Percentiles rank a stretch among this genome's conserved stretches.
These are phyloP conservation scores for Loripinus fragilis DNA, from an alignment of 2,888 invertebrate genomes.

Conservation along the genomic window DNA sequence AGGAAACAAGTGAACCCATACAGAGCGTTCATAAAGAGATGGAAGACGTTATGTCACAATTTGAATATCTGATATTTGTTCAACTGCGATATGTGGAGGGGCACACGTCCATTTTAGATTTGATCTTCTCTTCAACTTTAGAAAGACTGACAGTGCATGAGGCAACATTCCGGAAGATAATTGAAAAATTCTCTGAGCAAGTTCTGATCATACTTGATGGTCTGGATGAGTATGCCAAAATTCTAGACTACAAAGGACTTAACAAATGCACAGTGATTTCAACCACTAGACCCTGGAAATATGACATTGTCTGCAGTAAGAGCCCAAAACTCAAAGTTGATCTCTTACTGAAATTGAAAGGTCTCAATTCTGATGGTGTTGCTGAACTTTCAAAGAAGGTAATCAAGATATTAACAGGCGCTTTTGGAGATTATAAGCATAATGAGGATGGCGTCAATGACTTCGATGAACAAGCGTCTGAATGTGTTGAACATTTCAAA, in stretches of 20 bases:
- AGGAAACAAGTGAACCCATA: background rate
- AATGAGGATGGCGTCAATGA: background rate
- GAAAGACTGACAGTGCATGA: background rate
- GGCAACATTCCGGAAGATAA: background rate
- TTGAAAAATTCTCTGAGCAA: background rate
- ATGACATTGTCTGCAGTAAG: background rate
- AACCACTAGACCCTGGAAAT: slow-evolving; percentile 7
- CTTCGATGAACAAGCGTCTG: background rate
- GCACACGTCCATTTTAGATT: background rate
- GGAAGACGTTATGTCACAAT: background rate
- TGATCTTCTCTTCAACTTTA: background rate
- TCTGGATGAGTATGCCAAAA: background rate
- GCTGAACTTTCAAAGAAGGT: background rate
- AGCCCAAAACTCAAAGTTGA: slow-evolving; percentile 1
- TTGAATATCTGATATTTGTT: background rate
- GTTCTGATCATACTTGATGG: slow-evolving; percentile 2
- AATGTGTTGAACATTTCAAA: background rate
- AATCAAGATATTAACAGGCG: background rate
- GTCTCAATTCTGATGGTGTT: background rate
- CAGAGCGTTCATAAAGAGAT: background rate
- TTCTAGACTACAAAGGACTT: background rate
- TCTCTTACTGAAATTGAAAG: background rate
- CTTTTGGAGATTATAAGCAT: background rate
- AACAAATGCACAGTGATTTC: background rate
- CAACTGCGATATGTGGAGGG: background rate